Percentiles rank a stretch among this genome's conserved stretches.
Evolutionary conservation across 2,888 invertebrate species (phyloP).

Genomic region (Dryomyza anilis): DNA sequence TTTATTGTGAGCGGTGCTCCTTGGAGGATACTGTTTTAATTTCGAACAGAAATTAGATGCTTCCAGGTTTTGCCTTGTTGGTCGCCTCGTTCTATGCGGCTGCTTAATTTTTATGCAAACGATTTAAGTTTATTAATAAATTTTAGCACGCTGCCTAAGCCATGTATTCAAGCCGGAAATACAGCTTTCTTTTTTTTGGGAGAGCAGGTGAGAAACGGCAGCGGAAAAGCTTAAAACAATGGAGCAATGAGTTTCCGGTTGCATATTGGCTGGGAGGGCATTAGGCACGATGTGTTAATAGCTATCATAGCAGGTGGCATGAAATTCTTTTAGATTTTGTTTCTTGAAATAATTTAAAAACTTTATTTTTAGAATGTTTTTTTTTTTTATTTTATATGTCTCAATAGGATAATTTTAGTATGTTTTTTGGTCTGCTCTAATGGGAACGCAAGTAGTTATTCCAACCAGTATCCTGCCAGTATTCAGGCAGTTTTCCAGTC

Average conservation of each 20-base stretch:
- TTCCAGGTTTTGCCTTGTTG: background rate
- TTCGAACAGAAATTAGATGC: conserved; percentile 16
- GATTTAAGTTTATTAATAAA: conserved; percentile 24
- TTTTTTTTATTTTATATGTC: too few relatives aligned
- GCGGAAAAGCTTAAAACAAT: conserved; percentile 8
- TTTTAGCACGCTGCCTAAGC: conserved; percentile 10
- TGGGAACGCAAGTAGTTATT: too few relatives aligned
- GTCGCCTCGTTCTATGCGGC: background rate
- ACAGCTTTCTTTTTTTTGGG: conserved; percentile 10
- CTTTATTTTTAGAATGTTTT: too few relatives aligned
- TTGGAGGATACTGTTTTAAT: conserved; percentile 5
- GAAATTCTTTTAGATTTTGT: too few relatives aligned
- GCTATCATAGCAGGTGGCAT: too few relatives aligned
- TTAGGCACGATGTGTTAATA: too few relatives aligned
- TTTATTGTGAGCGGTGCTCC: background rate
- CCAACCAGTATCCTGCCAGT: too few relatives aligned
- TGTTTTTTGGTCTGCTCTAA: too few relatives aligned
- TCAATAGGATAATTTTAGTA: too few relatives aligned
- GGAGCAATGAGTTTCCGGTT: background rate
- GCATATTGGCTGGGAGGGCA: too few relatives aligned
- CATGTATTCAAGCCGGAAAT: conserved; percentile 14
- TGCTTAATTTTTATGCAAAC: conserved; percentile 15
- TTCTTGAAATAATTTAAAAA: too few relatives aligned
- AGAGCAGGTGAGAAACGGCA: background rate
- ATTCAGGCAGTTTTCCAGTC: too few relatives aligned